Evolutionary conservation across 2,113 vertebrate species (phyloP).

Genomic region (Dolichotis patagonum): DNA sequence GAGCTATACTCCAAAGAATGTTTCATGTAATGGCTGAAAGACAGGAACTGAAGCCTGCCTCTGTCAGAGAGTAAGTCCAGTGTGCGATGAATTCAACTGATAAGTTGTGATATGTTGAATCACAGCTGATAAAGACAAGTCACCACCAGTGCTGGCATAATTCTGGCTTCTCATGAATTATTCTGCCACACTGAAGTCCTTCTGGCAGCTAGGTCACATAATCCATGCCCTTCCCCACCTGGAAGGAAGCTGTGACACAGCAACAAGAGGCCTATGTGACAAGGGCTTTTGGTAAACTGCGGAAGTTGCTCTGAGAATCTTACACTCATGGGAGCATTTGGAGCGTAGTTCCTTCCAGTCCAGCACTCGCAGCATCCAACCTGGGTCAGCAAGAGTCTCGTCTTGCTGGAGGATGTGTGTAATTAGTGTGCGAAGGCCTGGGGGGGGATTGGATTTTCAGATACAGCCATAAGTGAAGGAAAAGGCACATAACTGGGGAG

Average conservation of each 20-base stretch:
- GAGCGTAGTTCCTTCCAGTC: background rate
- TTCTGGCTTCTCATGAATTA: background rate
- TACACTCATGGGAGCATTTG: background rate
- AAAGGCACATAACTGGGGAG: background rate
- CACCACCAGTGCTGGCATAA: background rate
- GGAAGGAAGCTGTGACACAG: background rate
- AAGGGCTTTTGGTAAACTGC: background rate
- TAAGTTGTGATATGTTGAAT: too few species aligned
- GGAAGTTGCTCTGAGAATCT: background rate
- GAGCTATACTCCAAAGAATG: background rate
- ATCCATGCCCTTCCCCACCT: background rate
- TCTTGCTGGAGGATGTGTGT: background rate
- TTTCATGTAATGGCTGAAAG: background rate
- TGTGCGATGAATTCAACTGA: background rate
- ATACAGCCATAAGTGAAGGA: background rate
- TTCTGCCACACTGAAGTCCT: background rate
- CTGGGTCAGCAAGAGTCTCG: background rate
- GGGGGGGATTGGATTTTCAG: background rate
- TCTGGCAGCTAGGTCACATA: background rate
- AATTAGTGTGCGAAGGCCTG: background rate
- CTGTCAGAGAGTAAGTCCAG: background rate
- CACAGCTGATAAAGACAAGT: accelerated
- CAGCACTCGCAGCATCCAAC: background rate
- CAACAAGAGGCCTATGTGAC: background rate
- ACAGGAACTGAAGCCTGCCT: background rate